phyloP scores from a whole-genome alignment of 92 coral and sea anemone genomes.

The Virgularia gustaviana region DNA sequence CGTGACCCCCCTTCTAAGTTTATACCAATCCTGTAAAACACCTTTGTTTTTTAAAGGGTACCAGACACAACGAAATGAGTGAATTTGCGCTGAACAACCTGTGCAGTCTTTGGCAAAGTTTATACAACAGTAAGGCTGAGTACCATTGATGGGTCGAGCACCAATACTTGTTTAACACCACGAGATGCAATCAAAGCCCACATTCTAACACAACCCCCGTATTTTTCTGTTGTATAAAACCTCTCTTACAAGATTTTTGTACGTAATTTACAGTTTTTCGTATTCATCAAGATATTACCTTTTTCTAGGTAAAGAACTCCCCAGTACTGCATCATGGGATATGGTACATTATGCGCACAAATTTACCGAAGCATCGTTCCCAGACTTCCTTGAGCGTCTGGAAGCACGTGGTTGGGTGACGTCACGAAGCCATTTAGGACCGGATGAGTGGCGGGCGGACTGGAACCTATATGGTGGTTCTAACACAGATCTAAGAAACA shows the following conservation, averaged over 20 bases:
- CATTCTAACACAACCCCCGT: too few species aligned
- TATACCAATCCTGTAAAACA: background rate
- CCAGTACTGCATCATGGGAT: slow-evolving; percentile 62
- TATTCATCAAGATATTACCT: too few species aligned
- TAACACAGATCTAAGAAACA: slow-evolving; percentile 7
- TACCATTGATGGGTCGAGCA: too few species aligned
- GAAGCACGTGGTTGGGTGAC: slow-evolving; percentile 91
- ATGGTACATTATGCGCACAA: slow-evolving; percentile 91
- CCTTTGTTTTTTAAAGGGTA: background rate
- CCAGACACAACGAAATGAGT: slow-evolving; percentile 20
- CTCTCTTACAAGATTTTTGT: too few species aligned
- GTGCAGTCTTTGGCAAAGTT: slow-evolving; percentile 18
- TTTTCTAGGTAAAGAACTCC: slow-evolving; percentile 13
- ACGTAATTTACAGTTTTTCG: too few species aligned
- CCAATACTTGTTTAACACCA: too few species aligned
- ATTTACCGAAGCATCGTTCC: slow-evolving; percentile 82
- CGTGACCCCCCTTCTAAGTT: background rate
- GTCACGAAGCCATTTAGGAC: slow-evolving; percentile 84
- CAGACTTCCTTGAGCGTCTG: slow-evolving; percentile 65
- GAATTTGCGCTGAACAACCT: slow-evolving; percentile 26
- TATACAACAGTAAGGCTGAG: too few species aligned
- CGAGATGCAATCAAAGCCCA: too few species aligned
- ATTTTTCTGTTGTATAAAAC: too few species aligned
- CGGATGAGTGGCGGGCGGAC: slow-evolving; percentile 92
- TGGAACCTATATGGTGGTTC: slow-evolving; percentile 58